Evolutionary conservation across 1,140 invertebrate species (phyloP).

Genomic region (Lamellibrachia luymesi): DNA sequence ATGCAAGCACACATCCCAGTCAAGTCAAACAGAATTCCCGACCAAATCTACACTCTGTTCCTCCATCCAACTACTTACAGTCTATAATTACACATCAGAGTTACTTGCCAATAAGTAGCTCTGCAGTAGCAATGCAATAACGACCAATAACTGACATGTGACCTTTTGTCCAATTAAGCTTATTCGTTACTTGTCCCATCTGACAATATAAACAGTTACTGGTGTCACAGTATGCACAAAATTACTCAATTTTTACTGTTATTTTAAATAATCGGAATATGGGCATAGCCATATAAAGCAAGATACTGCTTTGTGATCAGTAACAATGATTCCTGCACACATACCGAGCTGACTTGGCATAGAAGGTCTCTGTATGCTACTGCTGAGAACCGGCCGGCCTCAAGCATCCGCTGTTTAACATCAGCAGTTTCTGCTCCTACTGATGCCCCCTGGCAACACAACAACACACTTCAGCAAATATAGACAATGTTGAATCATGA

Average conservation of each 20-base stretch:
- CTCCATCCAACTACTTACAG: too few species aligned
- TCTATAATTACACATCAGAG: conserved; percentile 49
- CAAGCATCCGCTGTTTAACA: conserved; percentile 72
- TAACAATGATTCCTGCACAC: conserved; percentile 29
- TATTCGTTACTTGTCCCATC: too few species aligned
- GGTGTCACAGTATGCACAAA: too few species aligned
- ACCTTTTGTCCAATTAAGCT: background rate
- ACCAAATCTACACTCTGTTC: too few species aligned
- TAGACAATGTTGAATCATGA: background rate
- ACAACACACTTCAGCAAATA: conserved; percentile 7
- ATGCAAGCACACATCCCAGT: background rate
- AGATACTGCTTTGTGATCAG: background rate
- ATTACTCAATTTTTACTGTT: background rate
- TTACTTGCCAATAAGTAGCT: background rate
- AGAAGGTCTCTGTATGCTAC: conserved; percentile 80
- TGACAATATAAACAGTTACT: too few species aligned
- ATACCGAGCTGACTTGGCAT: conserved; percentile 74
- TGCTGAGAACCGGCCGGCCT: conserved; percentile 80
- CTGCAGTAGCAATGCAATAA: background rate
- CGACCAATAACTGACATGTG: background rate
- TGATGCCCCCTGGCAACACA: conserved; percentile 68
- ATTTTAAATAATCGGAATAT: background rate
- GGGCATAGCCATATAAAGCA: background rate
- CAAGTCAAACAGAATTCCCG: background rate
- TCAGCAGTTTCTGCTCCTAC: conserved; percentile 82